These are phyloP conservation scores for Alca torda DNA, from an alignment of 2,797 vertebrate genomes.

Conservation along the genomic window DNA sequence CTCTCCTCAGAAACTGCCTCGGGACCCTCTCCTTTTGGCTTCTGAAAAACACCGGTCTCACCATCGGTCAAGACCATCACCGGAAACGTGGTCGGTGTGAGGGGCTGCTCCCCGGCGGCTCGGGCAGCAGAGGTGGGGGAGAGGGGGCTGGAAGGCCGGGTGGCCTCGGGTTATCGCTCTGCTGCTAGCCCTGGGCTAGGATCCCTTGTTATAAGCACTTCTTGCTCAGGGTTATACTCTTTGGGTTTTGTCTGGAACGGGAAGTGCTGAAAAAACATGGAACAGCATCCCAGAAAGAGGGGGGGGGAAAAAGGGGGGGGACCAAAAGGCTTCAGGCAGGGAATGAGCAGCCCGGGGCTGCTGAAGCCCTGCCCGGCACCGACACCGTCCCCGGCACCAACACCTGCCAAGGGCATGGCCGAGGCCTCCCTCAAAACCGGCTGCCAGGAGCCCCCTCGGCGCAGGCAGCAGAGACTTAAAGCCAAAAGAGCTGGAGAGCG, in stretches of 20 bases:
- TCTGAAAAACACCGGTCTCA: constrained; percentile 4
- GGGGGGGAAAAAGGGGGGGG: background rate
- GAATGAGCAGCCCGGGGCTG: background rate
- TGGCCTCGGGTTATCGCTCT: background rate
- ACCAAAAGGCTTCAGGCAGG: constrained; percentile 42
- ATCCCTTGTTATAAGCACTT: constrained; percentile 72
- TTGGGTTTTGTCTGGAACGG: constrained; percentile 76
- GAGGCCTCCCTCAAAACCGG: background rate
- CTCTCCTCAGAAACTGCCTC: constrained; percentile 36
- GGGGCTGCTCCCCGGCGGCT: rapidly evolving
- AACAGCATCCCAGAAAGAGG: constrained; percentile 33
- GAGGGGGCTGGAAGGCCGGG: background rate
- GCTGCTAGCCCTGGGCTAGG: constrained; percentile 41
- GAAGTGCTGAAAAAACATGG: constrained; percentile 70
- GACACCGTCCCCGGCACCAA: background rate
- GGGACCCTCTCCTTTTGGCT: constrained; percentile 66
- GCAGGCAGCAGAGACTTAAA: background rate
- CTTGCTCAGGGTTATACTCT: constrained; percentile 74
- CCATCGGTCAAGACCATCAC: background rate
- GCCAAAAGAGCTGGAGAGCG: background rate
- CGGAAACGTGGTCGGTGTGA: background rate
- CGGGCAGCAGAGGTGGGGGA: background rate
- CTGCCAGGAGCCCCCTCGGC: background rate
- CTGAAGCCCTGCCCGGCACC: background rate
- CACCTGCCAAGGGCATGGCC: background rate